phyloP scores from a whole-genome alignment of 2,888 invertebrate genomes.

The Xanthia icteritia region DNA sequence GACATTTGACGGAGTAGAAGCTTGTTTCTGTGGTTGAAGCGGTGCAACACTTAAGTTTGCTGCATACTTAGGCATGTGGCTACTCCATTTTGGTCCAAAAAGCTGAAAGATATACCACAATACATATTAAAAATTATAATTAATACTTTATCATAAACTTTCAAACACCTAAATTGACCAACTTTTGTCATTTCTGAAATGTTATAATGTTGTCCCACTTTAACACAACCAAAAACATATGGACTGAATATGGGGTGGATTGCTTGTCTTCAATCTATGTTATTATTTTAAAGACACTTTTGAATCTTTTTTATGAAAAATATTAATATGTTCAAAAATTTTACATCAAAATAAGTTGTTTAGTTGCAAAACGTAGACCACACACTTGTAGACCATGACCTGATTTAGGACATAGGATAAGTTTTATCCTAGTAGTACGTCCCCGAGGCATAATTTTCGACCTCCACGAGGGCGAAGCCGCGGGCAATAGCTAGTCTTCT shows the following conservation, averaged over 20 bases:
- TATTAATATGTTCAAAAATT: background rate
- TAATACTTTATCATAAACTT: background rate
- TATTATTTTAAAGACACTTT: background rate
- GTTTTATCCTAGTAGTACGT: background rate
- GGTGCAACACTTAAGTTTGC: slow-evolving; percentile 95
- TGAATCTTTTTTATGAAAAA: background rate
- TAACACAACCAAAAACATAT: background rate
- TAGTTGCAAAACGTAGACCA: background rate
- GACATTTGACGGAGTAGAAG: slow-evolving; percentile 82
- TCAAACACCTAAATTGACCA: background rate
- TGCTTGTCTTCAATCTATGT: background rate
- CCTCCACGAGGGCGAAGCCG: background rate
- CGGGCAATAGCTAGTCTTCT: background rate
- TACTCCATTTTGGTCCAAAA: slow-evolving; percentile 95
- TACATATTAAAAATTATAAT: background rate
- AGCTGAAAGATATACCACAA: slow-evolving; percentile 88
- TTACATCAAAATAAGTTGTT: background rate
- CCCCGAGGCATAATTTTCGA: background rate
- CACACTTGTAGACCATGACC: background rate
- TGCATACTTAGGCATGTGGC: slow-evolving; percentile 95
- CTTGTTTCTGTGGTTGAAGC: slow-evolving; percentile 93
- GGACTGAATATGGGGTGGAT: background rate
- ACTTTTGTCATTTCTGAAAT: background rate
- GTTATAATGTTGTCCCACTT: background rate
- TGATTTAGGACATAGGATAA: background rate